Percentiles rank a stretch among this genome's conserved stretches.
Evolutionary conservation across 2,113 vertebrate species (phyloP).

Genomic region (Cisticola juncidis): DNA sequence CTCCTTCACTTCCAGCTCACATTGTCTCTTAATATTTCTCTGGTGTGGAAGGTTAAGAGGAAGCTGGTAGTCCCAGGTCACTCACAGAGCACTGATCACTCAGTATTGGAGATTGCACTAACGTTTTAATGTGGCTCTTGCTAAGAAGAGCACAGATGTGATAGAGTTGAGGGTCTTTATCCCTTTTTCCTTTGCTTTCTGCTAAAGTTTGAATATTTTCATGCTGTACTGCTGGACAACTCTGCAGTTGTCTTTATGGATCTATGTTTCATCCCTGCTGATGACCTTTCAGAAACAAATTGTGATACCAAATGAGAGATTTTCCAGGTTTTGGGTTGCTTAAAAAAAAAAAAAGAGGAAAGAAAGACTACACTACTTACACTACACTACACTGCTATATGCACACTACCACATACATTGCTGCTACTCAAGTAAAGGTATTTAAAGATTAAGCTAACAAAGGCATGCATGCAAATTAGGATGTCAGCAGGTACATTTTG

Average conservation of each 20-base stretch:
- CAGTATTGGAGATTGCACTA: background rate
- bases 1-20: background rate
- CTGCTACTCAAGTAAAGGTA: background rate
- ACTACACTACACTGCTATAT: background rate
- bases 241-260: background rate
- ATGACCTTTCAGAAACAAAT: background rate
- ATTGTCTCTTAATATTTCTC: background rate
- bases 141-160: background rate
- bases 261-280: background rate
- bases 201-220: background rate
- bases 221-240: background rate
- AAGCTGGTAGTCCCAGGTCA: background rate
- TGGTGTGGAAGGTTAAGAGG: background rate
- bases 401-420: background rate
- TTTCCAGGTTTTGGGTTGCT: background rate
- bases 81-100: background rate
- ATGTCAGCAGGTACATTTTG: background rate
- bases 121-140: background rate
- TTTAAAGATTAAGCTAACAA: constrained; percentile 6
- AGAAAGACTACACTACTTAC: background rate
- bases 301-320: background rate
- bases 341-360: background rate
- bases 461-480: background rate
- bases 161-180: background rate
- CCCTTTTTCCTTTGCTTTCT: background rate